A percentile compares a stretch with the other conserved stretches of the same genome.
These are phyloP conservation scores for Andrena hattorfiana DNA, from an alignment of 2,888 invertebrate genomes.

Conservation along the genomic window DNA sequence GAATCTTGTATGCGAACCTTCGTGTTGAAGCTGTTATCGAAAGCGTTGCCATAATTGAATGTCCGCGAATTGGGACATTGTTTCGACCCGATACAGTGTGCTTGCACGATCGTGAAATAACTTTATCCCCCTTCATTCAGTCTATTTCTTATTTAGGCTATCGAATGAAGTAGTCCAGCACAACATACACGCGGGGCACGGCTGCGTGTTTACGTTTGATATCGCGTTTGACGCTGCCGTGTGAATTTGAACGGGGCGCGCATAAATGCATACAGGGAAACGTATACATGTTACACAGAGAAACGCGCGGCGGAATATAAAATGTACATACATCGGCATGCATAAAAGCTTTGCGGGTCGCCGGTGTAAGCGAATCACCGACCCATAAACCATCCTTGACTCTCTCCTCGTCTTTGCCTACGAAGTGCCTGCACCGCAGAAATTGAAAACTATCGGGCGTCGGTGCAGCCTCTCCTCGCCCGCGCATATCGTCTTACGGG, in stretches of 20 bases:
- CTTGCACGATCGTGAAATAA: no score
- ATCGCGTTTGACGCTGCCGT: background rate
- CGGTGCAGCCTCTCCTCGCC: constrained; percentile 42
- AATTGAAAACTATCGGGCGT: constrained; percentile 74
- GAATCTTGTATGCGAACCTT: no score
- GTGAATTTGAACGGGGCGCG: background rate
- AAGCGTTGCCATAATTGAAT: no score
- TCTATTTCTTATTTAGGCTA: background rate
- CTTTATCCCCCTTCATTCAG: no score
- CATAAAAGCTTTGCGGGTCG: constrained; percentile 59
- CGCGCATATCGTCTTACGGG: constrained; percentile 55
- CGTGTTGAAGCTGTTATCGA: no score
- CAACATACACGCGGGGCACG: background rate
- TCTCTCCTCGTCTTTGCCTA: constrained; percentile 64
- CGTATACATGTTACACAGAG: constrained; percentile 7
- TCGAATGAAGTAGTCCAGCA: background rate
- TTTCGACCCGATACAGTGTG: no score
- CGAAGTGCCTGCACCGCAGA: constrained; percentile 73
- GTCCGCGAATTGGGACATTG: no score
- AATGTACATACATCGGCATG: constrained; percentile 60
- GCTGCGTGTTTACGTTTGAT: constrained; percentile 3
- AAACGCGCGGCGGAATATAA: constrained; percentile 49
- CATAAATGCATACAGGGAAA: constrained; percentile 12
- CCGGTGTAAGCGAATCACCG: constrained; percentile 64
- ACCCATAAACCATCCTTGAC: constrained; percentile 68